Percentiles rank a stretch among this genome's conserved stretches.
These are phyloP conservation scores for Drosophila virilis DNA, from an alignment of 1,140 invertebrate genomes.

Conservation along the genomic window DNA sequence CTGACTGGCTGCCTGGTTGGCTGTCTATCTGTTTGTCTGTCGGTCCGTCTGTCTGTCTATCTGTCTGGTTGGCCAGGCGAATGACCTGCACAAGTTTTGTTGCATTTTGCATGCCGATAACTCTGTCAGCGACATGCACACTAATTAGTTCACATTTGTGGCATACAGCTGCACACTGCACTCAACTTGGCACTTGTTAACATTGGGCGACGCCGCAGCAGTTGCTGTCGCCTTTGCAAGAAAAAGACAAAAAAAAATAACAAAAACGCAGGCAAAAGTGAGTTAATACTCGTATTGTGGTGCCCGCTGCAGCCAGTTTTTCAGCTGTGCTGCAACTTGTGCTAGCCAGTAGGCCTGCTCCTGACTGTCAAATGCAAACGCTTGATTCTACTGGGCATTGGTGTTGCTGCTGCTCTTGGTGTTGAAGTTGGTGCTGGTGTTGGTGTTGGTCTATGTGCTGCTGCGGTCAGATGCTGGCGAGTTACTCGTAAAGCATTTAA, in stretches of 20 bases:
- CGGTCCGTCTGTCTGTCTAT: background rate
- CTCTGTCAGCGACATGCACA: slow-evolving; percentile 78
- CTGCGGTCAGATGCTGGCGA: slow-evolving; percentile 50
- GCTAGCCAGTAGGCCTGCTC: slow-evolving; percentile 47
- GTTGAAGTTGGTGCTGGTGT: background rate
- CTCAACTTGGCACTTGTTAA: slow-evolving; percentile 73
- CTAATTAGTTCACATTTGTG: slow-evolving; percentile 74
- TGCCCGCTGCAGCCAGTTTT: slow-evolving; percentile 67
- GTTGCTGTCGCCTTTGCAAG: slow-evolving; percentile 7
- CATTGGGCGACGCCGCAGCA: slow-evolving; percentile 38
- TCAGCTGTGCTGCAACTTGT: slow-evolving; percentile 44
- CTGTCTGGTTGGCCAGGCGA: slow-evolving; percentile 43
- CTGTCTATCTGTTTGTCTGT: background rate
- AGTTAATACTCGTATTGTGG: slow-evolving; percentile 64
- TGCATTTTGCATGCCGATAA: slow-evolving; percentile 54
- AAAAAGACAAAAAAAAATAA: slow-evolving; percentile 17
- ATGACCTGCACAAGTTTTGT: slow-evolving; percentile 59
- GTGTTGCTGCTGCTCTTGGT: slow-evolving; percentile 17
- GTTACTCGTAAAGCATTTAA: slow-evolving; percentile 68
- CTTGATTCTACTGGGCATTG: slow-evolving; percentile 31
- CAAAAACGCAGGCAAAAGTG: slow-evolving; percentile 69
- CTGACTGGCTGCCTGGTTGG: background rate
- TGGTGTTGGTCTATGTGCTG: slow-evolving; percentile 10
- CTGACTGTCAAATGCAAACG: slow-evolving; percentile 78
- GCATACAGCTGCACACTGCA: slow-evolving; percentile 53